Conservation (phyloP, 2,113 vertebrate species). For the Cavia porcellus region DNA sequence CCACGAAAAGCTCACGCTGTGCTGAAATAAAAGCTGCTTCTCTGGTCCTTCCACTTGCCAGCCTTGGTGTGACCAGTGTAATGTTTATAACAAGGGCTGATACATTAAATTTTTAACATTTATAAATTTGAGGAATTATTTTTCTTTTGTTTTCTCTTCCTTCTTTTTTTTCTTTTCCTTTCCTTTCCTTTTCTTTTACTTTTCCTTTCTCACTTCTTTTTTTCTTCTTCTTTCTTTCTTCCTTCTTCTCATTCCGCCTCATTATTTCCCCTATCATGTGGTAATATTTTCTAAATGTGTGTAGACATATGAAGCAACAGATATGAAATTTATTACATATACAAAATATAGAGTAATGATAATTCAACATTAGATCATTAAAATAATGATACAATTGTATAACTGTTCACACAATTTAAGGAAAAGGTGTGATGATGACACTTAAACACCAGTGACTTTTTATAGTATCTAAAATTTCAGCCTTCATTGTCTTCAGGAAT, state of each 20-base stretch:
- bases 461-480: not conserved
- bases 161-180: rapidly evolving
- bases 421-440: not conserved
- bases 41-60: not conserved
- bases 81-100: not conserved
- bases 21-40: not conserved
- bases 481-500: not conserved
- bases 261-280: not conserved
- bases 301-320: not conserved
- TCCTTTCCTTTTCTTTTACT: not conserved
- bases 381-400: not conserved
- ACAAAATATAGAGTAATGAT: not conserved
- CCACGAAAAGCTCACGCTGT: not conserved
- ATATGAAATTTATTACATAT: not conserved
- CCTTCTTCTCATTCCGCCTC: rapidly evolving
- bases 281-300: not conserved
- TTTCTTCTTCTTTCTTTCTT: not conserved
- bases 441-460: not conserved
- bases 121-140: not conserved
- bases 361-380: not conserved
- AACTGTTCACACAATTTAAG: not conserved
- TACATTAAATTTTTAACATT: not conserved
- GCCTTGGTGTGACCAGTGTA: not conserved
- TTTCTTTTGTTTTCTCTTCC: not conserved
- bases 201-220: not conserved